phyloP scores from a whole-genome alignment of 2,888 invertebrate genomes.

The Latheticus oryzae region DNA sequence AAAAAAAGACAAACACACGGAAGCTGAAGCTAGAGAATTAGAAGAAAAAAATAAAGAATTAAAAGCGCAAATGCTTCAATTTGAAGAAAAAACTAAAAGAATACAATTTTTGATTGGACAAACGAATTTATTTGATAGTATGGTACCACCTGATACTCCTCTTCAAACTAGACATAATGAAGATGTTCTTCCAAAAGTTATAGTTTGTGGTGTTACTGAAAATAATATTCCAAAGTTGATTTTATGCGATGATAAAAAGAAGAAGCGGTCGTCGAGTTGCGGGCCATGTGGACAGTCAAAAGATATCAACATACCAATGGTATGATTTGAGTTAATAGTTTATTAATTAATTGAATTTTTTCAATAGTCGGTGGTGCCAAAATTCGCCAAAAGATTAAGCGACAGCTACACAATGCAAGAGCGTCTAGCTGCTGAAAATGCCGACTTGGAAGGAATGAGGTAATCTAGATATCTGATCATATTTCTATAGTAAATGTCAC shows the following conservation, averaged over 20 bases:
- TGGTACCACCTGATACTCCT: constrained; percentile 52
- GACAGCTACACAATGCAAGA: constrained; percentile 78
- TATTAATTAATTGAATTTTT: constrained; percentile 28
- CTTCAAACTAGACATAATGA: constrained; percentile 53
- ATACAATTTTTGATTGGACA: constrained; percentile 70
- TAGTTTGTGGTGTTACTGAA: constrained; percentile 68
- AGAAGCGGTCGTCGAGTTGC: constrained; percentile 37
- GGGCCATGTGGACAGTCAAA: too few species aligned
- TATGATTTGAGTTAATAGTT: constrained; percentile 10
- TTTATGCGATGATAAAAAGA: constrained; percentile 66
- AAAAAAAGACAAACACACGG: constrained; percentile 71
- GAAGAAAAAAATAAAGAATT: constrained; percentile 71
- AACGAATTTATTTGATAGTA: constrained; percentile 61
- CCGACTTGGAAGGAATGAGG: constrained; percentile 76
- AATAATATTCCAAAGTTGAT: constrained; percentile 69
- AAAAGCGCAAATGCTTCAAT: constrained; percentile 71
- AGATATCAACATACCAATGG: constrained; percentile 37
- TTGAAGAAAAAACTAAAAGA: constrained; percentile 71
- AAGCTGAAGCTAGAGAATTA: constrained; percentile 70
- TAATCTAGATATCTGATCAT: constrained; percentile 60
- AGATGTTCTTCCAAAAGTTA: constrained; percentile 67
- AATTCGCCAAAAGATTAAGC: constrained; percentile 69
- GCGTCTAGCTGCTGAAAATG: constrained; percentile 75
- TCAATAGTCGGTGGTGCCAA: constrained; percentile 55
- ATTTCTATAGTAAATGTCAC: too few species aligned